Evolutionary conservation across 1,140 invertebrate genomes (phyloP).

Genomic region (Drosophila insularis): DNA sequence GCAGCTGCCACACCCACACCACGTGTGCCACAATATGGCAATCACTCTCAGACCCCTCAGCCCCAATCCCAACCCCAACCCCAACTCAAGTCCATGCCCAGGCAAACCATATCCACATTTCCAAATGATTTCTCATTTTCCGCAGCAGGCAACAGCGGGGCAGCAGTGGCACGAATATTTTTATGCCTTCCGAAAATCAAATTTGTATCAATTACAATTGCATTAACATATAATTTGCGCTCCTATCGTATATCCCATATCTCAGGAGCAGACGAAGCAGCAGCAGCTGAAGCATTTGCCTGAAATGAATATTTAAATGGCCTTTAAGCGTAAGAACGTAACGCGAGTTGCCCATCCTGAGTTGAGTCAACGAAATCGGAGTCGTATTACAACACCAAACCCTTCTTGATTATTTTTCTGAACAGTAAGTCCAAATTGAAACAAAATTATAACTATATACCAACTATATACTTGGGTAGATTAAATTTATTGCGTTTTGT

Average conservation of each 20-base stretch:
- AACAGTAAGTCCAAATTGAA: not conserved
- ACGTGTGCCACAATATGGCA: constrained; percentile 63
- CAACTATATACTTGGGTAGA: too few relatives aligned
- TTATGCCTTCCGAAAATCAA: constrained; percentile 70
- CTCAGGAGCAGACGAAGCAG: constrained; percentile 1
- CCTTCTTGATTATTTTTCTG: not conserved
- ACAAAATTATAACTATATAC: not conserved
- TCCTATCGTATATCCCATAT: constrained; percentile 55
- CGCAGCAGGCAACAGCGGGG: constrained; percentile 50
- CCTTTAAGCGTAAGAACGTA: not conserved
- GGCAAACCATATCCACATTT: constrained; percentile 2
- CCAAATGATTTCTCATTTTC: constrained; percentile 78
- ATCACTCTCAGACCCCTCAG: constrained; percentile 16
- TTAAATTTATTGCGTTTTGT: too few relatives aligned
- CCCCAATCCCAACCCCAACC: not conserved
- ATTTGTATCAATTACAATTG: constrained; percentile 81
- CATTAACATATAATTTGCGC: constrained; percentile 80
- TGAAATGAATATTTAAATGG: constrained; percentile 54
- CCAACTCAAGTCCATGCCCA: not conserved
- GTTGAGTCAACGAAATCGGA: not conserved
- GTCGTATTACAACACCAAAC: not conserved
- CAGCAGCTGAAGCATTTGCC: constrained; percentile 41
- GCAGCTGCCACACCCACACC: constrained; percentile 55
- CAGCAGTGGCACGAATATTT: constrained; percentile 53
- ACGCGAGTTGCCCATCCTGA: not conserved